Evolutionary conservation across 2,113 vertebrate species (phyloP).

Genomic region (Paramisgurnus dabryanus): DNA sequence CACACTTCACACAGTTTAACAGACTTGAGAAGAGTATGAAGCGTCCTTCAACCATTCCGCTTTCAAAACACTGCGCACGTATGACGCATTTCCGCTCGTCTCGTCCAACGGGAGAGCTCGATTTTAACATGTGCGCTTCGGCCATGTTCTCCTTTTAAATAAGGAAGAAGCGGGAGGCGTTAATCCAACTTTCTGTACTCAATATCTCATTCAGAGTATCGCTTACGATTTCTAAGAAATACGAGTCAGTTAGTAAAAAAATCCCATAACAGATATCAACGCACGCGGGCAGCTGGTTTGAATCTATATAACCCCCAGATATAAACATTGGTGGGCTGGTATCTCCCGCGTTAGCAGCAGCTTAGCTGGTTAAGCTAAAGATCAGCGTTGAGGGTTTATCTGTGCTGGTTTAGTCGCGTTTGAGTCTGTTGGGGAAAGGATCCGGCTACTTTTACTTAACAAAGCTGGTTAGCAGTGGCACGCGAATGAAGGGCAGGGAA

Average conservation of each 20-base stretch:
- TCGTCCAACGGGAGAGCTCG: constrained; percentile 66
- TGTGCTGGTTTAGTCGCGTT: constrained; percentile 1
- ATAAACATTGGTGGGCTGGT: background rate
- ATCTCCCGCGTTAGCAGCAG: constrained; percentile 46
- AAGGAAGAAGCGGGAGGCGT: constrained; percentile 84
- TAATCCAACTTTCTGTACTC: constrained; percentile 67
- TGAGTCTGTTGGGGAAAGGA: background rate
- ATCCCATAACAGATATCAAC: background rate
- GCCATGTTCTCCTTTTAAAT: constrained; percentile 86
- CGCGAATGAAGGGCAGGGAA: constrained; percentile 59
- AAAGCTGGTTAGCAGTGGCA: constrained; percentile 48
- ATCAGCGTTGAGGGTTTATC: constrained; percentile 19
- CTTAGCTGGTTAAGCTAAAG: constrained; percentile 41
- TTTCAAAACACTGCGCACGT: constrained; percentile 41
- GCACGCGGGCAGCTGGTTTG: background rate
- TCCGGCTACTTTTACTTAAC: constrained; percentile 30
- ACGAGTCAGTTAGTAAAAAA: constrained; percentile 44
- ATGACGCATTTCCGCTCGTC: background rate
- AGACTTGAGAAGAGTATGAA: background rate
- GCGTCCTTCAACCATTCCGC: constrained; percentile 49
- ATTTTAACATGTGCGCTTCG: constrained; percentile 59
- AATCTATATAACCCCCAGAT: background rate
- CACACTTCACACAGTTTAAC: too few relatives aligned
- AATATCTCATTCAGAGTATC: constrained; percentile 55
- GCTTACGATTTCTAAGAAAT: constrained; percentile 28